Evolutionary conservation across 2,113 vertebrate genomes (phyloP), one percentile per base, ranked within the genome.

Genomic region (Chionis minor): DNA sequence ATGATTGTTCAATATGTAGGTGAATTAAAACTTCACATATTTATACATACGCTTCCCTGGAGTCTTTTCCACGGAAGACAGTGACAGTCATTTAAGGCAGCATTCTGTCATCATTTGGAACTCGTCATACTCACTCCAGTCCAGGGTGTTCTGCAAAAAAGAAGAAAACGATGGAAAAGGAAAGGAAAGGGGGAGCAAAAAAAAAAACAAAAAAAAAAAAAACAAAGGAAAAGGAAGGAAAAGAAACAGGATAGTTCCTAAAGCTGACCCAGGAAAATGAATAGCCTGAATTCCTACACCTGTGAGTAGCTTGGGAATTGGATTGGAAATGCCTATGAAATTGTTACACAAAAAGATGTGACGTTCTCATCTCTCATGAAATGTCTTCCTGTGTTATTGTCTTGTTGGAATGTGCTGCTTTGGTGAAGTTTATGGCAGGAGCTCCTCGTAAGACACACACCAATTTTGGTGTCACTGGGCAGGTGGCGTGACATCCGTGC

Each of bases 401-500:
- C 55, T 51, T 56, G 27, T 32, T 83, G 56, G 26, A 83, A 38
- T 1, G 0, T 18, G 8, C 42, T 66, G 32, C 59, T 86, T 80
- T 63, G 54, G 40, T 44, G 7, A 72, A 59, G 49, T 56, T 77
- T 20, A 15, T 56, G 45, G 66, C 27, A 94, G 81, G 33, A 79
- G 40, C 18, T 70, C 19, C 45, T 56, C 30, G 19, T 8, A 17
- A 40, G 59, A 27, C 73, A 47, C 10, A 5, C 38, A 28, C 63
- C 4, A 2, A n/a, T 72, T 65, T 44, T 59, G 87, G 8, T 56
- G 15, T 40, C 33, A 6, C 6, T 47, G 49, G 2, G 2, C 20
- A 22, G 26, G 3, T 67, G 42, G 19, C 2, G 2, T 88, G 49
- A 4, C 14, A 10, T n/a, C 51, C 1, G 0, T 26, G n/a, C 66